Base-by-base conservation (phyloP, 23 tunicate species). In the Halocynthia aurantium region DNA sequence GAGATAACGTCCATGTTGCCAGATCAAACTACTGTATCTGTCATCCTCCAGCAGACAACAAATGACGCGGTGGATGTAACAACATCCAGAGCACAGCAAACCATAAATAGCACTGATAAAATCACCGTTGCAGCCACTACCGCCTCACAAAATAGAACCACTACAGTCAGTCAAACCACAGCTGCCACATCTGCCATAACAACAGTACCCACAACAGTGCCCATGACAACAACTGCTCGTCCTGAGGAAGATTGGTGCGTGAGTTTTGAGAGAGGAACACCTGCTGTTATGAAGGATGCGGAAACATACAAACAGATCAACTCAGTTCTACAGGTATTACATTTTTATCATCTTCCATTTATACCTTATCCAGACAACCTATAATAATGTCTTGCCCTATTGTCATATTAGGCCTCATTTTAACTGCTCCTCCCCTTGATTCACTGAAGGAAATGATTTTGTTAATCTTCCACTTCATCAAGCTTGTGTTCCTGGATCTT, bases 201-300 rank as follows among this genome's bases (percentile, higher is more conserved):
- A 22, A 17, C 17, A 10, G 58, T 19, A 50, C 31, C 56, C 21
- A 54, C 62, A 0, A 19, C 66, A 10, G 62, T 53, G 55, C 21
- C 22, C 2, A 31, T 0, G 44, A 52, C 78, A 0, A 10, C 78
- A n/a, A 19, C n/a, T 8, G 10, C 70, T 9, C n/a, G 49, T 9
- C 70, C 70, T 20, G 70, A 65, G 22, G 54, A 53, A 10, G 78
- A 74, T 54, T 74, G 78, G 57, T 84, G 89, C 53, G 83, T 73
- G 56, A 84, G 70, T 22, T 56, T 84, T 52, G 83, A 84, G 63
- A 71, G 61, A 66, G 89, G 89, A 8, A 67, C 68, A n/a, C 83
- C 89, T 51, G 83, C 82, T 56, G 55, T 56, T 8, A 84, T 84
- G 61, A 55, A 74, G 52, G 62, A 82, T 17, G 53, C 20, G 53